Percentiles rank a stretch among this genome's conserved stretches.
Evolutionary conservation across 1,140 invertebrate species (phyloP).

Genomic region (Lasaia peninsularis): DNA sequence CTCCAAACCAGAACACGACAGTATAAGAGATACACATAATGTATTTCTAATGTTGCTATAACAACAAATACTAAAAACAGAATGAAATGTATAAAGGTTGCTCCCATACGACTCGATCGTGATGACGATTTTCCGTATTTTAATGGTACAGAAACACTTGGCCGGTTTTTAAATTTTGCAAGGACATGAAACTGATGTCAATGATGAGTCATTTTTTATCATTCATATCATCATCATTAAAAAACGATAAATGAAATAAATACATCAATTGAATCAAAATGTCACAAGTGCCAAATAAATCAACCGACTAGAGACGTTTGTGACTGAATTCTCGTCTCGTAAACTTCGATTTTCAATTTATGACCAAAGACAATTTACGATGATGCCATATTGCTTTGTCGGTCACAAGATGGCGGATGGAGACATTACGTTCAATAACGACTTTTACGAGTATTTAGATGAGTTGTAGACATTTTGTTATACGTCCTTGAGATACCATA

Average conservation of each 20-base stretch:
- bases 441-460: not conserved
- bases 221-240: not conserved
- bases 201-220: not conserved
- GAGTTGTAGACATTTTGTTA: not conserved
- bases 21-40: too few relatives aligned
- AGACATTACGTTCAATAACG: not conserved
- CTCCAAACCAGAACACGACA: too few relatives aligned
- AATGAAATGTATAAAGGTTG: too few relatives aligned
- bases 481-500: not conserved
- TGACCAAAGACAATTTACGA: constrained; percentile 9
- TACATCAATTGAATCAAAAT: not conserved
- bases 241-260: not conserved
- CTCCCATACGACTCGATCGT: too few relatives aligned
- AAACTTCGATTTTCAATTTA: constrained; percentile 12
- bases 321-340: not conserved
- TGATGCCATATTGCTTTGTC: constrained; percentile 2
- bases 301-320: not conserved
- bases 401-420: not conserved
- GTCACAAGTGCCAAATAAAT: not conserved
- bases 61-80: too few relatives aligned
- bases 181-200: too few relatives aligned
- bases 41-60: too few relatives aligned
- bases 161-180: too few relatives aligned
- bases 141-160: too few relatives aligned
- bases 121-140: too few relatives aligned